These are phyloP conservation scores for Mesorhabditis sp. DNA, from an alignment of 2,888 invertebrate genomes.

Conservation along the genomic window DNA sequence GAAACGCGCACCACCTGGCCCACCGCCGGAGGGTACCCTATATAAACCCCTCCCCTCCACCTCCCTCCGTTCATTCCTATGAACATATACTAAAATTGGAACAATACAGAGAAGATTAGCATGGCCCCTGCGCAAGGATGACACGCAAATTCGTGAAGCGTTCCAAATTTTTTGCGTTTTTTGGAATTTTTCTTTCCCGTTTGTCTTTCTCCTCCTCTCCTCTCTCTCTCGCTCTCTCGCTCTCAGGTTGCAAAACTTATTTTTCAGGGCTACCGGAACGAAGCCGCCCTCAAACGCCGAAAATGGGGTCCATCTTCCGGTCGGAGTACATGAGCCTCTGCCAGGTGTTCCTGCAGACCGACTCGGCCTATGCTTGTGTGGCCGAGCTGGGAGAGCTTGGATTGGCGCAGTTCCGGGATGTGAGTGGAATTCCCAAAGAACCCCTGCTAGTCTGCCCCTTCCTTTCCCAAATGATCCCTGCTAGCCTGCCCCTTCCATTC, in stretches of 20 bases:
- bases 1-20: too few species aligned
- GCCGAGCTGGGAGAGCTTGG: slow-evolving; percentile 52
- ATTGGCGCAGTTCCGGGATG: slow-evolving; percentile 51
- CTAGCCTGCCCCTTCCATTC: too few species aligned
- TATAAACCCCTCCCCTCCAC: too few species aligned
- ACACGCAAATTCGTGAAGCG: slow-evolving; percentile 87
- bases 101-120: slow-evolving; percentile 88
- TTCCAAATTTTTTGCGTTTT: slow-evolving; percentile 66
- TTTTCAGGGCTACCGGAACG: too few species aligned
- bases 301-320: slow-evolving; percentile 52
- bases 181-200: too few species aligned
- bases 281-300: neutral
- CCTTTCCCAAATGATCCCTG: too few species aligned
- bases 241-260: too few species aligned
- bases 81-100: slow-evolving; percentile 73
- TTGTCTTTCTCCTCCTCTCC: too few species aligned
- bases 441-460: too few species aligned
- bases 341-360: slow-evolving; percentile 55
- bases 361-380: slow-evolving; percentile 51
- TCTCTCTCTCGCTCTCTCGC: too few species aligned
- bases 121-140: slow-evolving; percentile 86
- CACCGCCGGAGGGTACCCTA: too few species aligned
- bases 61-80: neutral
- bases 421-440: slow-evolving; percentile 12
- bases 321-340: slow-evolving; percentile 52